Percentiles rank a stretch among this genome's conserved stretches.
Evolutionary conservation across 2,113 vertebrate species (phyloP).

Genomic region (Dissostichus mawsoni): DNA sequence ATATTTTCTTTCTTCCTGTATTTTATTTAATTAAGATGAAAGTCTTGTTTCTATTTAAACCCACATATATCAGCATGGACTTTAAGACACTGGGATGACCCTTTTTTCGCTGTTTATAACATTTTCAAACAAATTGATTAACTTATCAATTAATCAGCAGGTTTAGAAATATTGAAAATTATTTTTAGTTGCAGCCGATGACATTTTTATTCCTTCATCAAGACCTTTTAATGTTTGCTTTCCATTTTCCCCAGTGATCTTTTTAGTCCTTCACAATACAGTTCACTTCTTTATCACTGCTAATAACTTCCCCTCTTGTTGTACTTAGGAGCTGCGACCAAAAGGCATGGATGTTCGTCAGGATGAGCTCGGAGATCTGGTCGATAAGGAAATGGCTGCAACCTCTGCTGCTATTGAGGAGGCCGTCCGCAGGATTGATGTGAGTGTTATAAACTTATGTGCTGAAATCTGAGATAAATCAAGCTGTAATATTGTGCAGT

Average conservation of each 20-base stretch:
- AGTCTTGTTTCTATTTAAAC: too few relatives aligned
- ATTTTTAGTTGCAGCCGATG: too few relatives aligned
- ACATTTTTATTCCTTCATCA: too few relatives aligned
- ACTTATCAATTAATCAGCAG: too few relatives aligned
- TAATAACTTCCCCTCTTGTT: not conserved
- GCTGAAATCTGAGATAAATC: not conserved
- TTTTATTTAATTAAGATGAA: too few relatives aligned
- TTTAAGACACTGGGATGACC: too few relatives aligned
- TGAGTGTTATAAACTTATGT: slow-evolving; percentile 62
- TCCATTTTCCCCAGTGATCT: not conserved
- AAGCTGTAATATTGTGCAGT: not conserved
- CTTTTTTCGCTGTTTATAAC: too few relatives aligned
- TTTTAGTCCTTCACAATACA: not conserved
- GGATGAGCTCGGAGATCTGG: slow-evolving; percentile 95
- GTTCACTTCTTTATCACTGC: not conserved
- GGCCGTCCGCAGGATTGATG: slow-evolving; percentile 94
- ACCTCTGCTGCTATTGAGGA: slow-evolving; percentile 95
- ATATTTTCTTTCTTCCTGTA: too few relatives aligned
- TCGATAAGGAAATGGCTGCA: slow-evolving; percentile 97
- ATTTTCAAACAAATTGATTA: too few relatives aligned
- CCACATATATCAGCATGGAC: too few relatives aligned
- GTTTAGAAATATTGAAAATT: too few relatives aligned
- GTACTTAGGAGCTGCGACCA: slow-evolving; percentile 90
- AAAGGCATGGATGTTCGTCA: slow-evolving; percentile 92
- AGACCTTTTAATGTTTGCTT: not conserved